Evolutionary conservation across 2,113 vertebrate species (phyloP).

Genomic region (Chaetorhynchus papuensis): DNA sequence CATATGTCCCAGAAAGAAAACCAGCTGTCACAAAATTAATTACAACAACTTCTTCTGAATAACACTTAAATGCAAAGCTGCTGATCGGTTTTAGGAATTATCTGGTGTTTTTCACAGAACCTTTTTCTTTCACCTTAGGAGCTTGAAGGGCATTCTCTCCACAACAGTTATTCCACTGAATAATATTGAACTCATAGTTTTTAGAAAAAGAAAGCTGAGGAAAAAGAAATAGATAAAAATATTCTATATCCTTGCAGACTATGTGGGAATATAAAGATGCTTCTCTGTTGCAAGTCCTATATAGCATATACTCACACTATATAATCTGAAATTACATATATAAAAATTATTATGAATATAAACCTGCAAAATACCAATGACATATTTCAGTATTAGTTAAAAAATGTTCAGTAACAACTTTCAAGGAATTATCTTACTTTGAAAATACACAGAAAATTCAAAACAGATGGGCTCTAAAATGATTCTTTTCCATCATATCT

Average conservation of each 20-base stretch:
- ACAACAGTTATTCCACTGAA: background rate
- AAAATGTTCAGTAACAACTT: background rate
- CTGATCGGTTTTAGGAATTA: background rate
- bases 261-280: background rate
- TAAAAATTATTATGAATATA: background rate
- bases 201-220: accelerated
- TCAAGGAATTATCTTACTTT: background rate
- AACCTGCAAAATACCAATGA: background rate
- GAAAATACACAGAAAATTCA: background rate
- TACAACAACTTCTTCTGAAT: background rate
- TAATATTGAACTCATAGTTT: background rate
- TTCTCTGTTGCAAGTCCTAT: background rate
- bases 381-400: background rate
- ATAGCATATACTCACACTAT: background rate
- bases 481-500: background rate
- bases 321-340: background rate
- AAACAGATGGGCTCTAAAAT: background rate
- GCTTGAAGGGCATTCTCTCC: background rate
- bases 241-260: background rate
- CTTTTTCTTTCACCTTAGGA: background rate
- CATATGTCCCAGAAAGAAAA: background rate
- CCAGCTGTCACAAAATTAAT: background rate
- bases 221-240: background rate
- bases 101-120: background rate
- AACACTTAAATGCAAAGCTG: background rate